Base-by-base conservation (phyloP, 2,888 invertebrate genomes). In the Noctua comes region DNA sequence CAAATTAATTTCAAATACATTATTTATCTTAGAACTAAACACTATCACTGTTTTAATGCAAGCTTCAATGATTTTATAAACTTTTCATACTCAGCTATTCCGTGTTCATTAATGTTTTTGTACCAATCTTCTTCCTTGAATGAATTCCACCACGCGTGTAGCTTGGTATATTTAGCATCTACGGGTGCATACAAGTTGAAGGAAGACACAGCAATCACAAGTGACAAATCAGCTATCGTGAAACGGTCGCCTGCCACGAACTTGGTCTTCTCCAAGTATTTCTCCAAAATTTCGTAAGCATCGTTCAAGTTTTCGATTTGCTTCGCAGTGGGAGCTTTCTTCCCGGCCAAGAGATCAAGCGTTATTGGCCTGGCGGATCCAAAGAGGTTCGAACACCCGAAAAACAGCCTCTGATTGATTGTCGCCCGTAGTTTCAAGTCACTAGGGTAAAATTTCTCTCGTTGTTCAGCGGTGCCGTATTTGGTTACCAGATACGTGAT, bases 51-150 rank as follows among this genome's bases (percentile, higher is more conserved):
- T 79, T 69, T 54, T 13, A 16, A 2, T 64, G 46, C 54, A 36
- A 46, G 13, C n/a, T 3, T 16, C 16, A 78, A 18, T 3, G 54
- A 36, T 46, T 64, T 78, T 21, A 78, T 64, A n/a, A 79, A 78
- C 46, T 1, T 6, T 10, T 27, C 27, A 13, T 71, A 78, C 13
- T 70, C 21, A 2, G 51, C 62, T n/a, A 79, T 13, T 43, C 80
- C 80, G 21, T 54, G 80, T 79, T 46, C 21, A 54, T 79, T 78
- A 1, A 79, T 71, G 5, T 71, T 71, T 24, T 64, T 78, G 27
- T 78, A 78, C 80, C 78, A 78, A 54, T 78, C 43, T 64, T 78
- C 80, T 0, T 71, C 2, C 64, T 79, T 71, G 27, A 78, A 27
- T 54, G 54, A 36, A 4, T 80, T 71, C 78, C 71, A 78, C 80